phyloP scores from a whole-genome alignment of 2,797 vertebrate genomes.

The Macropus fuliginosus region DNA sequence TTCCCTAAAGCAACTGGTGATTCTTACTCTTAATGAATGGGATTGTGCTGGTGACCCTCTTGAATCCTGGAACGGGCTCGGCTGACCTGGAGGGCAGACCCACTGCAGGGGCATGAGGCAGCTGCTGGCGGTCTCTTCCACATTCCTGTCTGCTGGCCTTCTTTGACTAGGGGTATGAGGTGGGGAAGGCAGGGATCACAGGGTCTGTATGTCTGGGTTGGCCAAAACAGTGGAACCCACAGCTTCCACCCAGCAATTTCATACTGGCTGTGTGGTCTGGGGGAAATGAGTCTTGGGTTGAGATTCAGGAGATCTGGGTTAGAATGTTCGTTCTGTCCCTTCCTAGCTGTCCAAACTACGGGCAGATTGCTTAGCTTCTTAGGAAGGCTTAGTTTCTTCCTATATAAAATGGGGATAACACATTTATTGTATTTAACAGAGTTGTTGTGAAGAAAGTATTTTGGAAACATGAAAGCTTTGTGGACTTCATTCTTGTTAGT shows the following conservation, averaged over 20 bases:
- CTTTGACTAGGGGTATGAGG: background rate
- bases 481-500: background rate
- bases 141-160: constrained; percentile 15
- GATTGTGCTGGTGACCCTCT: background rate
- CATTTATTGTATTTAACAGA: background rate
- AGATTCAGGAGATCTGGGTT: background rate
- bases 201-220: background rate
- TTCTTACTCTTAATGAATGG: constrained; percentile 2
- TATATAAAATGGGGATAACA: background rate
- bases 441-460: background rate
- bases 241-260: background rate
- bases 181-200: background rate
- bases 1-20: constrained; percentile 10
- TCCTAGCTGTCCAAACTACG: background rate
- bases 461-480: background rate
- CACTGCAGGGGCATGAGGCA: background rate
- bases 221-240: background rate
- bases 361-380: background rate
- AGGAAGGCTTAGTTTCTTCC: background rate
- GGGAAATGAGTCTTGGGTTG: background rate
- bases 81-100: background rate
- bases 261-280: background rate
- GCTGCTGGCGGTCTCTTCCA: background rate
- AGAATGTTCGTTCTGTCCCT: background rate
- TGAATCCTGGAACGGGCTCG: background rate